phyloP scores from a whole-genome alignment of 2,797 vertebrate species.

The Miichthys miiuy region DNA sequence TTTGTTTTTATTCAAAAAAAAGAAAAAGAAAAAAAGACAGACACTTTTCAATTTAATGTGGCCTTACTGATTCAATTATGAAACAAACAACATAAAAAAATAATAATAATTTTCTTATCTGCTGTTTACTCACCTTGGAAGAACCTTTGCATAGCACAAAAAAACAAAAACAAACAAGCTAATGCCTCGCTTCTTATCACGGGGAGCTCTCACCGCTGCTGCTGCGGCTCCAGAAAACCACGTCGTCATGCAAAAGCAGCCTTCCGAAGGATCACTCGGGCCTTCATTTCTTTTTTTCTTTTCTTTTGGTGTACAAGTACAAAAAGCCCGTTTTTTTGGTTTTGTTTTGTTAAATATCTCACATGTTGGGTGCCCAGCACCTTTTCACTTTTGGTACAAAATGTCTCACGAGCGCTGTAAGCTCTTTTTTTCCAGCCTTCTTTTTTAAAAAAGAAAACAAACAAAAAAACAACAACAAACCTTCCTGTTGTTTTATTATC shows the following conservation, averaged over 20 bases:
- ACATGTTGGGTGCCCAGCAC: conserved; percentile 50
- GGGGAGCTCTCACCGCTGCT: conserved; percentile 48
- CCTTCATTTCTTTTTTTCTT: conserved; percentile 41
- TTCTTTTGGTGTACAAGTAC: conserved; percentile 53
- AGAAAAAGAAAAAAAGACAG: conserved; percentile 44
- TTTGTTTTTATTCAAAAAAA: conserved; percentile 31
- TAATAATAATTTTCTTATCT: conserved; percentile 55
- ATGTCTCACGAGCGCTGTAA: conserved; percentile 64
- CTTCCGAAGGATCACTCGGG: conserved; percentile 56
- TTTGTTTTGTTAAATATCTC: conserved; percentile 27
- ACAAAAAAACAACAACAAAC: neutral
- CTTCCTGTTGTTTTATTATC: conserved; percentile 61
- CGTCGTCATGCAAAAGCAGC: conserved; percentile 64
- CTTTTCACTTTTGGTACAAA: conserved; percentile 69
- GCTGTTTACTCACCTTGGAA: conserved; percentile 71
- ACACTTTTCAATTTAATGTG: conserved; percentile 85
- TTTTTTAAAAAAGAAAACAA: conserved; percentile 18
- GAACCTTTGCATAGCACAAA: conserved; percentile 71
- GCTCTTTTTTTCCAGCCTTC: conserved; percentile 65
- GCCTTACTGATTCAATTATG: conserved; percentile 83
- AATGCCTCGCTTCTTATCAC: conserved; percentile 57
- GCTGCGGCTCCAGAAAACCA: conserved; percentile 46
- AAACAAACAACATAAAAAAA: conserved; percentile 5
- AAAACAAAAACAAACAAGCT: conserved; percentile 31
- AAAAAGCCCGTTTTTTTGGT: conserved; percentile 33